A percentile compares a stretch with the other conserved stretches of the same genome.
Evolutionary conservation across 2,888 invertebrate genomes (phyloP).

Genomic region (Eupelmus urozonus): DNA sequence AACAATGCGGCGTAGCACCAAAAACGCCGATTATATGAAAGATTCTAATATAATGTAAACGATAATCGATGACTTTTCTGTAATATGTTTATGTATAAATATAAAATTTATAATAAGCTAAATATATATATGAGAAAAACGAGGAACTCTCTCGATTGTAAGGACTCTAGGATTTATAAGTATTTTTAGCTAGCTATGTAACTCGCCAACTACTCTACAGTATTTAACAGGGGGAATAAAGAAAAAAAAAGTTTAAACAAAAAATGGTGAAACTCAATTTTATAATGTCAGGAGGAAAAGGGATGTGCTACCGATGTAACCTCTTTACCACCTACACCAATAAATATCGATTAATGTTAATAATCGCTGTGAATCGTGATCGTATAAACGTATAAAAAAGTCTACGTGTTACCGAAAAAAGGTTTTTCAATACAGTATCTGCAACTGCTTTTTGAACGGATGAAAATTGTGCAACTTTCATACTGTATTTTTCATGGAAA

Average conservation of each 20-base stretch:
- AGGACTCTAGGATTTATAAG: conserved; percentile 62
- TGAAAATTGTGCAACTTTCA: conserved; percentile 47
- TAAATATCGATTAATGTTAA: conserved; percentile 60
- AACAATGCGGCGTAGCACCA: conserved; percentile 48
- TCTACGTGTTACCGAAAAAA: conserved; percentile 57
- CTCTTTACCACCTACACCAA: conserved; percentile 55
- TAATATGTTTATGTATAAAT: conserved; percentile 71
- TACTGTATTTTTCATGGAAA: conserved; percentile 57
- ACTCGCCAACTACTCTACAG: conserved; percentile 76
- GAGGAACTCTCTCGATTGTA: conserved; percentile 57
- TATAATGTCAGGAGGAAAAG: conserved; percentile 45
- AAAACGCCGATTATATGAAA: conserved; percentile 53
- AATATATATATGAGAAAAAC: conserved; percentile 62
- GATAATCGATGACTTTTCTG: conserved; percentile 66
- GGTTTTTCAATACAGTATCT: conserved; percentile 50
- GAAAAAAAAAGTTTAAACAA: conserved; percentile 56
- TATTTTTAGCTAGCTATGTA: conserved; percentile 68
- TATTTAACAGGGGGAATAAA: conserved; percentile 70
- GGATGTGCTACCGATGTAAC: conserved; percentile 49
- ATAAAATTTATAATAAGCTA: conserved; percentile 64
- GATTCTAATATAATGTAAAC: conserved; percentile 60
- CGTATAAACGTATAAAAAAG: conserved; percentile 56
- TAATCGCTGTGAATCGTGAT: conserved; percentile 61
- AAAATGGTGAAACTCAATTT: conserved; percentile 58
- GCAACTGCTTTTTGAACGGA: conserved; percentile 37